Evolutionary conservation across 2,113 vertebrate species (phyloP), one percentile per base, ranked within the genome.

Genomic region (Hemiprocne comata): DNA sequence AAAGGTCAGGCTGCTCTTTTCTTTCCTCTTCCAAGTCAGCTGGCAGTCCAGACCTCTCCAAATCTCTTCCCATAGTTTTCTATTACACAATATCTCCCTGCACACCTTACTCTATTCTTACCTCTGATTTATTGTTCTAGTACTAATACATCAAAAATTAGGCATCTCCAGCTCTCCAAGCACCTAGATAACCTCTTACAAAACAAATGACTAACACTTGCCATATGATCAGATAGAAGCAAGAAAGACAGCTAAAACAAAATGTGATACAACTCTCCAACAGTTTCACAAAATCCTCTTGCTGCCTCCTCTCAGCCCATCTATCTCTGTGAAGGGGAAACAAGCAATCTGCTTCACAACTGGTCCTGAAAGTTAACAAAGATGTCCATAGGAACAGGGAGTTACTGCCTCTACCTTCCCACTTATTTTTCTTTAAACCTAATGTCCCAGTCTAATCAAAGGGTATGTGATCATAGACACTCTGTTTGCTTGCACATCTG

Each of bases 1-100:
- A 96, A 96, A 97, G 88, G 92, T 84, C 92, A 87, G 83, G 60
- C 69, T 95, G 93, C 85, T 95, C 79, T 96, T 95, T 95, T 88
- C 73, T 77, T 86, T 71, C 75, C 55, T 85, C 36, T 23, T 82
- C 12, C 38, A 58, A 33, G 70, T 80, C 51, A 86, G 33, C 67
- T 4, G 4, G 29, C 51, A 90, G 61, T 19, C 58, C 77, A 78
- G 40, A 78, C 40, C 26, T 90, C 75, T 93, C 60, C 21, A 85
- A 79, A 34, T 64, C 38, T 90, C 58, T 70, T 81, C 17, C 36
- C 29, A 38, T 14, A 70, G 54, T 38, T 62, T 83, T 66, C 67
- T 69, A 19, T 65, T 54, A 31, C 10, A 44, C 15, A 61, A 5
- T 17, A 40, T 53, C 31, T 76, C 57, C 55, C 16, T 57, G 28